A percentile compares a stretch with the other conserved stretches of the same genome.
Evolutionary conservation across 2,797 vertebrate genomes (phyloP).

Genomic region (Merluccius polli): DNA sequence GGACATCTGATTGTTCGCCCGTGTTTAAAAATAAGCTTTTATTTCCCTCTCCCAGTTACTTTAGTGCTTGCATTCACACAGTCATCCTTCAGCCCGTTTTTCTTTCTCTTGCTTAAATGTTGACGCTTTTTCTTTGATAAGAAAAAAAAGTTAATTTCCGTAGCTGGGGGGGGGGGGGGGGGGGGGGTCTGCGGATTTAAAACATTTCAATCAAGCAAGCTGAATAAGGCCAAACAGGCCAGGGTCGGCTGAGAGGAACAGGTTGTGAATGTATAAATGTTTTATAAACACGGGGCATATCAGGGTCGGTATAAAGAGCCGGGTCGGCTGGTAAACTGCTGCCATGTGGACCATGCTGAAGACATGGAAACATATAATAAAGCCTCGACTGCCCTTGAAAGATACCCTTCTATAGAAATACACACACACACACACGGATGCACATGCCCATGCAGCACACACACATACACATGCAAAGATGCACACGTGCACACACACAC

Average conservation of each 20-base stretch:
- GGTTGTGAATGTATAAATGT: not conserved
- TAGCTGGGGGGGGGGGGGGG: not conserved
- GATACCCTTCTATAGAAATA: too few species aligned
- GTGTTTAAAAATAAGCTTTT: not conserved
- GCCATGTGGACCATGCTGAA: not conserved
- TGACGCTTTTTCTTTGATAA: not conserved
- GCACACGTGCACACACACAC: too few species aligned
- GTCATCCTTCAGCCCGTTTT: not conserved
- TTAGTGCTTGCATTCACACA: too few species aligned
- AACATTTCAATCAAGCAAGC: not conserved
- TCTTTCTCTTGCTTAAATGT: not conserved
- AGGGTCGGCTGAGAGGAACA: not conserved
- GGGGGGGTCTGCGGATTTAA: not conserved
- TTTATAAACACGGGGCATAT: not conserved
- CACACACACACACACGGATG: too few species aligned
- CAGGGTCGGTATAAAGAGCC: not conserved
- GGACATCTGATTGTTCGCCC: not conserved
- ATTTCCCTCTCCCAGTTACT: not conserved
- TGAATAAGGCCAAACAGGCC: not conserved
- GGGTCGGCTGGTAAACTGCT: not conserved
- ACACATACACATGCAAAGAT: too few species aligned
- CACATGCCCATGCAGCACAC: too few species aligned
- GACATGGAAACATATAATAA: too few species aligned
- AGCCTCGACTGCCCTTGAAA: too few species aligned
- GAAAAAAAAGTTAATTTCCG: not conserved